Percentiles rank a stretch among this genome's conserved stretches.
phyloP scores from a whole-genome alignment of 2,888 invertebrate species.

The Ferdinandea cuprea region DNA sequence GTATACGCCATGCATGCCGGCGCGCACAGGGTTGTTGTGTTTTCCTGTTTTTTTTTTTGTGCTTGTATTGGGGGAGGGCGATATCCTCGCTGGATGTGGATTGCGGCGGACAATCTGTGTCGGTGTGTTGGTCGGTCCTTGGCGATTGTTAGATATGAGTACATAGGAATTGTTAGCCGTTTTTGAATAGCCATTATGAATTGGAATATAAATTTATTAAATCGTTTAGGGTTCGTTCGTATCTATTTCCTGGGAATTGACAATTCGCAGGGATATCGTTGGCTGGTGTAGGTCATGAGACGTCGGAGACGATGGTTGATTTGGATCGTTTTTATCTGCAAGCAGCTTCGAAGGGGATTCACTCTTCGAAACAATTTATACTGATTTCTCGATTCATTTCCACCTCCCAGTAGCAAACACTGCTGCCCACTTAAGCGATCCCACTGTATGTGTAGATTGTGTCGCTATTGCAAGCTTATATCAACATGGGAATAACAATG shows the following conservation, averaged over 20 bases:
- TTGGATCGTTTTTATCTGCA: constrained; percentile 43
- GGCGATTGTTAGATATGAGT: constrained; percentile 6
- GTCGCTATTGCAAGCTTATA: constrained; percentile 68
- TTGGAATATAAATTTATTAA: constrained; percentile 67
- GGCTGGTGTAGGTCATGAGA: constrained; percentile 54
- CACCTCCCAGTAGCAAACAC: constrained; percentile 16
- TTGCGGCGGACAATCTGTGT: constrained; percentile 34
- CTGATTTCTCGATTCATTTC: constrained; percentile 45
- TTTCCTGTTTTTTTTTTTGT: constrained; percentile 4
- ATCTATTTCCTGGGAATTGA: constrained; percentile 44
- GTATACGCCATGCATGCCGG: constrained; percentile 59
- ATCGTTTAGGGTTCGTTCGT: constrained; percentile 52
- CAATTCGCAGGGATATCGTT: constrained; percentile 34
- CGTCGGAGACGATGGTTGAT: constrained; percentile 7
- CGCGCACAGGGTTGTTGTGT: constrained; percentile 17
- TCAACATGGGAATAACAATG: constrained; percentile 73
- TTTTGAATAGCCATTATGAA: constrained; percentile 67
- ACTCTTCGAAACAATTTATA: background rate
- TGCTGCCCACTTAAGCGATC: constrained; percentile 59
- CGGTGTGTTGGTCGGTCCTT: constrained; percentile 27
- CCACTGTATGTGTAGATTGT: constrained; percentile 53
- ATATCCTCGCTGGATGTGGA: constrained; percentile 45
- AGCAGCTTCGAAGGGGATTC: constrained; percentile 18
- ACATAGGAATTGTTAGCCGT: constrained; percentile 3
- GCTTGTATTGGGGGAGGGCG: constrained; percentile 7